Percentiles rank a stretch among this genome's conserved stretches.
Conservation (phyloP, 2,888 invertebrate genomes). For the Julus scandinavius region DNA sequence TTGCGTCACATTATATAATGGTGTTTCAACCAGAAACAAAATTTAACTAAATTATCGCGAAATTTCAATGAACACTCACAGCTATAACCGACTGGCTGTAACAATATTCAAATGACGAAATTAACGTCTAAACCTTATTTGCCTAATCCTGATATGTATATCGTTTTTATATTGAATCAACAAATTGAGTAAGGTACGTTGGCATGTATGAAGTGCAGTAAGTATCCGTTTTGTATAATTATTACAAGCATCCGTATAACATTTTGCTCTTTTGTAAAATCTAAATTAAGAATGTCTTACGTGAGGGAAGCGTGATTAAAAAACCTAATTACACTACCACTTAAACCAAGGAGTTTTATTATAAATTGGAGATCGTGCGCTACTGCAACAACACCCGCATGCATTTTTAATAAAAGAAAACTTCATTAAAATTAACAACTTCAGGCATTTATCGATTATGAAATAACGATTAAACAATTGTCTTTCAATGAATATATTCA, state of each 20-base stretch:
- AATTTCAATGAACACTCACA: too few species aligned
- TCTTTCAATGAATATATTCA: background rate
- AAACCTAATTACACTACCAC: background rate
- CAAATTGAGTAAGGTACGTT: too few species aligned
- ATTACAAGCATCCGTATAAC: background rate
- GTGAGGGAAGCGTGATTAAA: background rate
- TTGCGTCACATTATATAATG: too few species aligned
- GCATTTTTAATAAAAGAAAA: conserved; percentile 17
- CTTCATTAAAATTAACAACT: conserved; percentile 33
- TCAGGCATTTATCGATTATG: background rate
- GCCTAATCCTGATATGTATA: too few species aligned
- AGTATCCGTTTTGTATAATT: too few species aligned
- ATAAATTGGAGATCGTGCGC: background rate
- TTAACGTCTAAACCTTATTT: too few species aligned
- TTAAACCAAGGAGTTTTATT: background rate
- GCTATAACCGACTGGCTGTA: too few species aligned
- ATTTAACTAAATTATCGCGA: too few species aligned
- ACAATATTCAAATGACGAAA: too few species aligned
- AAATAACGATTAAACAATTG: background rate
- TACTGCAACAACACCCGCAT: background rate
- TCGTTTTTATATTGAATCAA: too few species aligned
- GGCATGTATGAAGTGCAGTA: too few species aligned
- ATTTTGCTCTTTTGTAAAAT: background rate
- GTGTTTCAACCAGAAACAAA: too few species aligned
- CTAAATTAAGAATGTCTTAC: background rate